These are phyloP conservation scores for Papilio protenor DNA, from an alignment of 2,888 invertebrate species.

Conservation along the genomic window DNA sequence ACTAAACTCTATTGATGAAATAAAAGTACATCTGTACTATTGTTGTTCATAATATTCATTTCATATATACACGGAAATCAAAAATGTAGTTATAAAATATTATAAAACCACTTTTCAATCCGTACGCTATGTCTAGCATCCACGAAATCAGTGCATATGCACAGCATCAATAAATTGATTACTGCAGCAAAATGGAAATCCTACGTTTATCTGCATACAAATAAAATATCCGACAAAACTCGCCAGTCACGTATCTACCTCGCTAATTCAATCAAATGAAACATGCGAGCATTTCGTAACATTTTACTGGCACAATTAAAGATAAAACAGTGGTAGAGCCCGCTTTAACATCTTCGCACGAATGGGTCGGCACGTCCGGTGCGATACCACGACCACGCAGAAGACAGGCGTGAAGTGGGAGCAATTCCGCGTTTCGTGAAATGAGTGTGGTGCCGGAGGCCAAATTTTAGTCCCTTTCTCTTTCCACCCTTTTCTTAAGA, in stretches of 20 bases:
- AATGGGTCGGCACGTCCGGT: too few relatives aligned
- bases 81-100: neutral
- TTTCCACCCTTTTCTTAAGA: too few relatives aligned
- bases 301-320: neutral
- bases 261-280: slow-evolving; percentile 28
- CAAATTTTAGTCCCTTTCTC: too few relatives aligned
- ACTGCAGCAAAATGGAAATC: slow-evolving; percentile 42
- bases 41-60: too few relatives aligned
- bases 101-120: slow-evolving; percentile 9
- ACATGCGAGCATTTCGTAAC: neutral
- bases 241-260: slow-evolving; percentile 35
- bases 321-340: too few relatives aligned
- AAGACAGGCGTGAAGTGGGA: too few relatives aligned
- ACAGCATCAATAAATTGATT: slow-evolving; percentile 41
- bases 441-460: too few relatives aligned
- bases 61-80: neutral
- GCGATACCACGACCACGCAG: too few relatives aligned
- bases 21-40: too few relatives aligned
- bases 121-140: neutral
- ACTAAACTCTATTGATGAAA: neutral
- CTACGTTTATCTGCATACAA: slow-evolving; percentile 45
- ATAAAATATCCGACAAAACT: slow-evolving; percentile 38
- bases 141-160: slow-evolving; percentile 8
- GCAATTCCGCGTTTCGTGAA: too few relatives aligned
- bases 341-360: too few relatives aligned